A percentile compares a stretch with the other conserved stretches of the same genome.
phyloP scores from a whole-genome alignment of 2,888 invertebrate species.

The Hirtodrosophila confusa region DNA sequence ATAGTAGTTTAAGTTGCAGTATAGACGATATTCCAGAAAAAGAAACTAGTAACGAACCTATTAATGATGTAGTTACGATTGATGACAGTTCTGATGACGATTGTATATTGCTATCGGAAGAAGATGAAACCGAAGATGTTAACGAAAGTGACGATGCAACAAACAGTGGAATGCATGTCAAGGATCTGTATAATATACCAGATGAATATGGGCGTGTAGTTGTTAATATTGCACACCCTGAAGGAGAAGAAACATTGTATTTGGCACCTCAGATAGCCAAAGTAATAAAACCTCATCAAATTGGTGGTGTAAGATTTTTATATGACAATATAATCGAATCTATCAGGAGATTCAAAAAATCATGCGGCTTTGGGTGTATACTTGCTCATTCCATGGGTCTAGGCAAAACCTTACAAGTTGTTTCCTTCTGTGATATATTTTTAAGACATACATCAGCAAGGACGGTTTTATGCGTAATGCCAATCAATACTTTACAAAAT shows the following conservation, averaged over 20 bases:
- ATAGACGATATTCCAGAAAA: slow-evolving; percentile 62
- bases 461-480: slow-evolving; percentile 97
- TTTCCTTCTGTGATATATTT: slow-evolving; percentile 98
- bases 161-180: slow-evolving; percentile 96
- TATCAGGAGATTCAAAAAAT: slow-evolving; percentile 92
- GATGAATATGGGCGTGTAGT: slow-evolving; percentile 96
- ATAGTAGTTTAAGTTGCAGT: slow-evolving; percentile 68
- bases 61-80: slow-evolving; percentile 88
- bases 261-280: slow-evolving; percentile 95
- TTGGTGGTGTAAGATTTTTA: slow-evolving; percentile 96
- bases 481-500: slow-evolving; percentile 99
- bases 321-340: slow-evolving; percentile 99
- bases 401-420: slow-evolving; percentile 98
- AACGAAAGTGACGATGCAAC: slow-evolving; percentile 91
- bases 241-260: slow-evolving; percentile 95
- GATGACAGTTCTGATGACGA: slow-evolving; percentile 91
- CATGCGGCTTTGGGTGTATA: slow-evolving; percentile 98
- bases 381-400: slow-evolving; percentile 99
- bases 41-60: slow-evolving; percentile 50
- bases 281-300: slow-evolving; percentile 98
- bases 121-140: slow-evolving; percentile 90
- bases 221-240: slow-evolving; percentile 96
- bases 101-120: slow-evolving; percentile 93
- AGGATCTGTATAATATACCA: slow-evolving; percentile 95
- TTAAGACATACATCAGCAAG: slow-evolving; percentile 94